A percentile compares a stretch with the other conserved stretches of the same genome.
These are phyloP conservation scores for Agrotis segetum DNA, from an alignment of 2,888 invertebrate species.

Conservation along the genomic window DNA sequence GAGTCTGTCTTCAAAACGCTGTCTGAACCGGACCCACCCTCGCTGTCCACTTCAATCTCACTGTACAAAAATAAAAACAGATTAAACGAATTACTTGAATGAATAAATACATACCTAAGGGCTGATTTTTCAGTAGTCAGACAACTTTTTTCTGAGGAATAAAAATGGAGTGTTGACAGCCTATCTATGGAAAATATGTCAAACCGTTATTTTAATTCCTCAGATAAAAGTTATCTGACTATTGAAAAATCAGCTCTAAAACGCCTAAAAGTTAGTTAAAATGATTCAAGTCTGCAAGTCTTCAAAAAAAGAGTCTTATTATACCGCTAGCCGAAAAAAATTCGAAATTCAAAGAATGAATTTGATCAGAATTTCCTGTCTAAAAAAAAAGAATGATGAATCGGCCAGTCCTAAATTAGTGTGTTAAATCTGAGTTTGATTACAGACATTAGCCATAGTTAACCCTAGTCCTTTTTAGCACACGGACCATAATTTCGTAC, in stretches of 20 bases:
- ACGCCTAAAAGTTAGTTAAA: too few species aligned
- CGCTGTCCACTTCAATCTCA: constrained; percentile 86
- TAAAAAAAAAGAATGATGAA: constrained; percentile 16
- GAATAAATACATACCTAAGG: neutral
- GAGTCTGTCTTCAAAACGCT: constrained; percentile 89
- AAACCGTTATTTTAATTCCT: too few species aligned
- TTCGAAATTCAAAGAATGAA: constrained; percentile 28
- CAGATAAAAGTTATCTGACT: too few species aligned
- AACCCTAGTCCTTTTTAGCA: constrained; percentile 49
- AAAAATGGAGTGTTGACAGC: too few species aligned
- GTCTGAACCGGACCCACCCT: constrained; percentile 86
- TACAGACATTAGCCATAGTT: constrained; percentile 46
- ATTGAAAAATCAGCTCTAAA: too few species aligned
- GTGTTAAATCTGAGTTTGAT: constrained; percentile 50
- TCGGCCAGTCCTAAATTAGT: constrained; percentile 48
- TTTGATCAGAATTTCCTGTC: constrained; percentile 8
- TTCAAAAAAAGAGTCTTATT: neutral
- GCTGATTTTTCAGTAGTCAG: too few species aligned
- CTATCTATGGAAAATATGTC: too few species aligned
- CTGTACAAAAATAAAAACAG: constrained; percentile 69
- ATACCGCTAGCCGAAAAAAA: constrained; percentile 19
- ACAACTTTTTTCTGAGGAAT: too few species aligned
- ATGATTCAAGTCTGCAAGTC: neutral
- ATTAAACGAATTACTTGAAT: constrained; percentile 6
- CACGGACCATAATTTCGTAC: constrained; percentile 49